Evolutionary conservation across 2,113 vertebrate species (phyloP), one percentile per base, ranked within the genome.

Genomic region (Rana temporaria): DNA sequence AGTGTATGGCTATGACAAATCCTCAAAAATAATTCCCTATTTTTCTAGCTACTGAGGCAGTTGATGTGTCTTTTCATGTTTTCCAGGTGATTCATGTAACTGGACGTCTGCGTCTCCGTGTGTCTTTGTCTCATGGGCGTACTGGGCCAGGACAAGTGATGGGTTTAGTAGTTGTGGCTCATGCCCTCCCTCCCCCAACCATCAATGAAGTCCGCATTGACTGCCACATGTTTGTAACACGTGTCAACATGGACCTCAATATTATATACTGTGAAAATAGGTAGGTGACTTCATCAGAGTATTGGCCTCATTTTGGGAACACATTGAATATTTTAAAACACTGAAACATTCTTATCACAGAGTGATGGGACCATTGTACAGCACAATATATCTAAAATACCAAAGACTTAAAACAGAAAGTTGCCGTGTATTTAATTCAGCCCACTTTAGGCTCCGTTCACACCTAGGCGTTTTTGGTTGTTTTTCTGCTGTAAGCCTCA

Each of bases 211-310:
- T 99, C 86, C 95, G 98, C 88, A 99, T 99, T 87, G 98, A 99
- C 94, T 99, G 97, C 86, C 98, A 99, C 86, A 99, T 99, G 98
- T 99, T 99, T 82, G 98, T 99, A 87, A 99, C 98, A 70, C 94
- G 97, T 34, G 97, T 99, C 91, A 99, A 99, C 93, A 98, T 99
- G 97, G 98, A 99, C 95, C 97, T 99, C 87, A 99, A 99, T 95
- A 98, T 99, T 84, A 91, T 98, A 92, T 99, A 98, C 97, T 99
- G 98, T 93, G 98, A 99, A 93, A 99, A 99, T 94, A 98, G 98
- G 98, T 98, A 95, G 85, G 87, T 78, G 15, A 56, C 67, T 88
- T 65, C 20, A 1, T 59, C 34, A 38, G 34, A 38, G 34, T 38
- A 38, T 8, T 38, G 34, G 34, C 34, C 34, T 38, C 2, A 6